Evolutionary conservation across 2,888 invertebrate species (phyloP), one percentile per base, ranked within the genome.

Genomic region (Spisula subtruncata): DNA sequence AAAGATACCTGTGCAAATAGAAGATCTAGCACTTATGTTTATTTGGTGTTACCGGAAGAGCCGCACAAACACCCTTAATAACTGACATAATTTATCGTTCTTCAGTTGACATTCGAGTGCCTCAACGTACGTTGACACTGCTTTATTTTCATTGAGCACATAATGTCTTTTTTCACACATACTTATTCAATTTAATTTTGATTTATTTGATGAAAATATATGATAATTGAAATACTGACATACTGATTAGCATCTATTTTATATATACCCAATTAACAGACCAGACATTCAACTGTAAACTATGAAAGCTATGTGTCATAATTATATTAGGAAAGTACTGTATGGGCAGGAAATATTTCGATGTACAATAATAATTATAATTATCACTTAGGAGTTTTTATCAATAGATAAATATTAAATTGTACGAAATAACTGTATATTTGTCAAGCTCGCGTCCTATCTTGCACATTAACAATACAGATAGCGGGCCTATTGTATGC

Each of bases 291-390:
- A 20, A 25, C 60, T 10, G 8, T 41, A 41, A 41, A 41, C 41
- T 41, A 41, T 41, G 41, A 41, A 25, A 66, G 25, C 2, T 66
- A 66, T 25, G 60, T 66, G 60, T 66, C 60, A 66, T 66, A n/a
- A n/a, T 66, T 75, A 41, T 75, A 75, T 75, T 75, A 75, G 16
- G 35, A 35, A 75, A 75, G 41, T 41, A 41, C 35, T 71, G 32
- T 35, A 32, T 75, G 25, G 75, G 29, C 35, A 35, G 14, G 75
- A 75, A 32, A 35, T 75, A 75, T 12, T 35, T 75, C 18, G 18
- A 75, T 18, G 35, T 75, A 75, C 35, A 75, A 75, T 75, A 35
- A 75, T 75, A 32, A 75, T 35, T 5, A 75, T 75, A 75, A 75
- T 75, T 75, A 75, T 75, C 75, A 75, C 75, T 5, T 32, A 18